Base-by-base conservation (phyloP, 2,888 invertebrate genomes). In the Limnephilus lunatus region DNA sequence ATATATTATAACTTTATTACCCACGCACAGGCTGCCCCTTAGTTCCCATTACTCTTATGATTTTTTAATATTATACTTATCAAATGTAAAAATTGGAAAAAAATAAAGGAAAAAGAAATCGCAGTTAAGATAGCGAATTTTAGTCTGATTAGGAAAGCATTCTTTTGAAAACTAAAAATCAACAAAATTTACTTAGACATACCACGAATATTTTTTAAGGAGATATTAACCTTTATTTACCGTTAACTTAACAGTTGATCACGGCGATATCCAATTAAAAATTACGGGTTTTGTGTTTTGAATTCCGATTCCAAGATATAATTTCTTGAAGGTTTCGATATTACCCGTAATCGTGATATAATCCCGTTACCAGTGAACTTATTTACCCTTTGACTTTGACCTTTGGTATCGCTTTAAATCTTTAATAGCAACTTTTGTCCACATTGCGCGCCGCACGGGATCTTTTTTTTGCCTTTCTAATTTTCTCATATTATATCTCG, bases 301-400 rank as follows among this genome's bases (percentile, higher is more conserved):
- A 68, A 68, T 68, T 68, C 82, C 4, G 82, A 82, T 31, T 30
- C 82, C 30, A 25, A 82, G 82, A 31, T 82, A 82, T n/a, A 31
- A 82, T 82, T 82, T 31, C 31, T 82, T 82, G 9, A 82, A 82
- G 31, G 30, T 82, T 82, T 32, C 15, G 82, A 82, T 82, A 31
- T 82, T 3, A 82, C n/a, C n/a, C n/a, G n/a, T n/a, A 82, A 14
- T 31, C 30, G 82, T 82, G 82, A 82, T 82, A 82, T 30, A 31
- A 82, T 32, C 31, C 82, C 30, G 31, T 82, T 14, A 82, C 30
- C 82, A 32, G 31, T 31, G 31, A 68, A 31, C 31, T 82, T 82
- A 82, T 82, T 82, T 82, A 31, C 14, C 82, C 82, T 31, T 14
- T 82, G 82, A 82, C 82, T 82, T 82, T 82, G 82, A 82, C 82